Conservation (phyloP, 2,797 vertebrate genomes). For the Cossypha niveicapilla region DNA sequence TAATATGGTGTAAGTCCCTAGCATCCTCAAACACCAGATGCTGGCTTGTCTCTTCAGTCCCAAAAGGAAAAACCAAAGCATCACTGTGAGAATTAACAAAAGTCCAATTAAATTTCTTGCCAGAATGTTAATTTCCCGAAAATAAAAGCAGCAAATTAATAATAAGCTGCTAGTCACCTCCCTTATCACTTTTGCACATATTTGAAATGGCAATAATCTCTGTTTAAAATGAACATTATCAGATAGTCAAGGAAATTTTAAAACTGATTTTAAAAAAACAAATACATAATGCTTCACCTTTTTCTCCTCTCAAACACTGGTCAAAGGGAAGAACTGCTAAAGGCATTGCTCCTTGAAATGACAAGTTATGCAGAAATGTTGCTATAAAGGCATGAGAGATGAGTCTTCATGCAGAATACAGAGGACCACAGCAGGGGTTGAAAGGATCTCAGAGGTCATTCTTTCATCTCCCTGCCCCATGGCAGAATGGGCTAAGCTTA, state of each 20-base stretch:
- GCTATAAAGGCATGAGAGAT: neutral
- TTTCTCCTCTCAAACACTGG: neutral
- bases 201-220: neutral
- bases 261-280: neutral
- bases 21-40: slow-evolving; percentile 76
- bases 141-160: slow-evolving; percentile 71
- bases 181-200: slow-evolving; percentile 30
- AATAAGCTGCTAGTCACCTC: slow-evolving; percentile 61
- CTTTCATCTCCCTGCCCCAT: neutral
- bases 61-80: slow-evolving; percentile 71
- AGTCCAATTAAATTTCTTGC: slow-evolving; percentile 76
- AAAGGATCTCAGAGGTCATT: neutral
- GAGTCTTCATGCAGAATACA: neutral
- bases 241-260: neutral
- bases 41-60: slow-evolving; percentile 70
- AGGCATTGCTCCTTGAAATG: neutral
- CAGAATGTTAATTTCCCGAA: slow-evolving; percentile 72
- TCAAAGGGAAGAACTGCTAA: neutral
- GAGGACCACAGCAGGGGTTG: neutral
- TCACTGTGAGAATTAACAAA: slow-evolving; percentile 74
- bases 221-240: neutral
- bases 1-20: slow-evolving; percentile 74
- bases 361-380: neutral
- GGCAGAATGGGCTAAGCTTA: neutral
- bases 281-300: neutral